Conservation (phyloP, 1,140 invertebrate genomes). For the Colletes gigas region DNA sequence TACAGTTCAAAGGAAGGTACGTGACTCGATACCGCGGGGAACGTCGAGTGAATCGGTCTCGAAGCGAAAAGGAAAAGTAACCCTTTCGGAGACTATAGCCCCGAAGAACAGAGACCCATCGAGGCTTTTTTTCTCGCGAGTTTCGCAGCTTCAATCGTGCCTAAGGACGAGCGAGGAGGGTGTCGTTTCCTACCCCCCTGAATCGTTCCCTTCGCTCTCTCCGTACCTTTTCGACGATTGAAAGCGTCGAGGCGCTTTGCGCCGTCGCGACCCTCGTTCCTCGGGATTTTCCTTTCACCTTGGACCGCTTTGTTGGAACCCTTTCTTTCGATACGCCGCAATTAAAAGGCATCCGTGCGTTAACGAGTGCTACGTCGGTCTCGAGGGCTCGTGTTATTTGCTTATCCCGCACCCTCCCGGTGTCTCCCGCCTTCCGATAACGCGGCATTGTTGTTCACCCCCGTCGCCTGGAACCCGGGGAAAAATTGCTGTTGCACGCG, state of each 20-base stretch:
- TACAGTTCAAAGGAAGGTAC: neutral
- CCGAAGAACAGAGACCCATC: neutral
- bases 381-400: constrained; percentile 36
- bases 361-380: constrained; percentile 22
- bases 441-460: constrained; percentile 30
- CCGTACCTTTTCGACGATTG: constrained; percentile 44
- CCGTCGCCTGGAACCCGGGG: neutral
- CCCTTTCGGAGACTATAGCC: neutral
- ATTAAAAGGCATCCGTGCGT: constrained; percentile 62
- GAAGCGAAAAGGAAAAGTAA: neutral
- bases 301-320: constrained; percentile 3
- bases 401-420: constrained; percentile 20
- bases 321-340: constrained; percentile 34
- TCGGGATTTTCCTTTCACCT: constrained; percentile 13
- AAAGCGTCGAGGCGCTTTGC: neutral
- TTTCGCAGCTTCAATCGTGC: constrained; percentile 19
- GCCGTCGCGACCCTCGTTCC: neutral
- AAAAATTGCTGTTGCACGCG: neutral
- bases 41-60: constrained; percentile 1
- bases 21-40: neutral
- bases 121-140: neutral
- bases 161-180: constrained; percentile 1
- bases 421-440: constrained; percentile 5
- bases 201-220: constrained; percentile 15
- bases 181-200: neutral